Conservation (phyloP, 2,888 invertebrate genomes). For the Herminia tarsipennalis region DNA sequence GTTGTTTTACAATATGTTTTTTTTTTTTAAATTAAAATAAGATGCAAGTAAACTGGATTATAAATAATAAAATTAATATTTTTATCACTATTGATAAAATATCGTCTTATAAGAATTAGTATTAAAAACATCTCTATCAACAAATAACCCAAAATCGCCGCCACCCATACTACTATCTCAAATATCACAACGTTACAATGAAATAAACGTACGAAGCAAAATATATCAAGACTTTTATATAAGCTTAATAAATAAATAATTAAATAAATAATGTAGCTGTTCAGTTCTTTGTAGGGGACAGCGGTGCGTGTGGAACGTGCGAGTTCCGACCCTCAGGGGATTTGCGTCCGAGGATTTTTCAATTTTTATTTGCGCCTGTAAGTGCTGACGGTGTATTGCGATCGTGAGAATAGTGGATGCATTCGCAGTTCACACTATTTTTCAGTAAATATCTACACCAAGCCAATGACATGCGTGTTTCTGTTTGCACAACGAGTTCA, state of each 20-base stretch:
- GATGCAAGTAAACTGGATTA: too few species aligned
- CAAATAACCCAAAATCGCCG: too few species aligned
- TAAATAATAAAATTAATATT: too few species aligned
- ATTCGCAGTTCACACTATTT: conserved; percentile 46
- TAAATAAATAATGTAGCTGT: conserved; percentile 58
- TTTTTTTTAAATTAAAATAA: too few species aligned
- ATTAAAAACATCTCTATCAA: too few species aligned
- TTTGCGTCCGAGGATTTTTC: conserved; percentile 76
- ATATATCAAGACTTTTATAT: conserved; percentile 23
- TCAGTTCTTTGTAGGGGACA: conserved; percentile 60
- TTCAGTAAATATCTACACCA: conserved; percentile 32
- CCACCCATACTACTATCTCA: too few species aligned
- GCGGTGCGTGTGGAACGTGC: conserved; percentile 71
- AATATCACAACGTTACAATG: too few species aligned
- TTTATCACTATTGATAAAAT: too few species aligned
- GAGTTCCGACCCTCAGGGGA: conserved; percentile 65
- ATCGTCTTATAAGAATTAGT: too few species aligned
- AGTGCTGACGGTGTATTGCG: conserved; percentile 66
- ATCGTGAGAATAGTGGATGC: conserved; percentile 46
- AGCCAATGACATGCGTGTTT: conserved; percentile 46
- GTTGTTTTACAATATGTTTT: too few species aligned
- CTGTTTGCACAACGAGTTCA: conserved; percentile 42
- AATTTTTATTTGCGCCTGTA: conserved; percentile 82
- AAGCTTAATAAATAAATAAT: conserved; percentile 49
- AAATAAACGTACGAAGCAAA: too few species aligned